Base-by-base conservation (phyloP, 2,797 vertebrate genomes). In the Sylvia borin region DNA sequence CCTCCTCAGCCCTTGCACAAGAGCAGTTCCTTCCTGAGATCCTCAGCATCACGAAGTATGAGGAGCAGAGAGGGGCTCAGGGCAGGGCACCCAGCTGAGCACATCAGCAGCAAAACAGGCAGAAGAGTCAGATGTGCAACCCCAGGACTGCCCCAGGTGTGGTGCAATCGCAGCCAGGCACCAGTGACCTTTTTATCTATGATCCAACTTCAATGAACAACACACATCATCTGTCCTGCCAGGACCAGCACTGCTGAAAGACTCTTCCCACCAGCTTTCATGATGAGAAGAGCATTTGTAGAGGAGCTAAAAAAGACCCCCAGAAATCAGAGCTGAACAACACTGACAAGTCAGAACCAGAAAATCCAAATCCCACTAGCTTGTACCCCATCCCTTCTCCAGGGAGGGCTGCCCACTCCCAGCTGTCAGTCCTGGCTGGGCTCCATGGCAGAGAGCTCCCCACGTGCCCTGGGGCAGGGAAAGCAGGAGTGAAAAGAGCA, bases 401-500 rank as follows among this genome's bases (percentile, higher is more conserved):
- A 77, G 62, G 31, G 62, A 18, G 48, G 78, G 81, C 64, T 76
- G 83, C 83, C 58, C 4, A 31, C 65, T 85, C 68, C 68, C 75
- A 80, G 94, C 91, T 92, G 65, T 17, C 71, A 53, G 74, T 24
- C 47, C 76, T 53, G 16, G 47, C 48, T 2, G 21, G 36, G 82
- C 76, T 82, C 75, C 0, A 12, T 8, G 76, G 75, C 93, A 93
- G 86, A 92, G 36, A 1, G 0, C 82, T 88, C 2, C 1, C 68
- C 21, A 16, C 0, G n/a, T 3, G 42, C 89, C 78, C 73, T 7
- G 18, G 3, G 24, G 84, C 68, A 50, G 29, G 80, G 81, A 76
- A 78, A 83, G 92, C 82, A 76, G 62, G 55, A 92, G 91, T 17
- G 80, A 89, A 72, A 95, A 90, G 51, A 75, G 82, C 85, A 83